A percentile compares a stretch with the other conserved stretches of the same genome.
Evolutionary conservation across 2,888 invertebrate species (phyloP).

Genomic region (Tipula confusa): DNA sequence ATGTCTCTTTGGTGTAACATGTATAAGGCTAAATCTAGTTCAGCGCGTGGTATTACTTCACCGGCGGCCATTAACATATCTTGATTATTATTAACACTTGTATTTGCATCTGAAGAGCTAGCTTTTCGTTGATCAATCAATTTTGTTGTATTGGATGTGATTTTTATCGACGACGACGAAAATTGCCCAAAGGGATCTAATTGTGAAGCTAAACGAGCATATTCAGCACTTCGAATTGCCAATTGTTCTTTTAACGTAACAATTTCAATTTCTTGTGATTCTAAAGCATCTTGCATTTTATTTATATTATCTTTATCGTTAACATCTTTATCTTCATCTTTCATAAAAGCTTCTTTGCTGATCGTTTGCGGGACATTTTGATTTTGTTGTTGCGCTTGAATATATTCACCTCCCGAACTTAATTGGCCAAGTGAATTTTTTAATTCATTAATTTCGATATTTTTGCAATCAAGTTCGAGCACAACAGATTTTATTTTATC

Average conservation of each 20-base stretch:
- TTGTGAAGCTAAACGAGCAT: constrained; percentile 52
- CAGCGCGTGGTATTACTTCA: constrained; percentile 52
- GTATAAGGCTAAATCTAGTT: constrained; percentile 74
- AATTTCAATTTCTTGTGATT: constrained; percentile 68
- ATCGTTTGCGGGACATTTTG: constrained; percentile 47
- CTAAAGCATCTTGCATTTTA: constrained; percentile 55
- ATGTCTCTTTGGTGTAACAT: constrained; percentile 84
- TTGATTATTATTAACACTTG: neutral
- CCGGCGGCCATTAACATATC: too few species aligned
- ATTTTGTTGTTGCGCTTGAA: neutral
- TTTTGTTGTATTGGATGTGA: constrained; percentile 34
- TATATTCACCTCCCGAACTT: constrained; percentile 35
- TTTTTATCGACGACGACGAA: constrained; percentile 35
- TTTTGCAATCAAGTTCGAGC: constrained; percentile 46
- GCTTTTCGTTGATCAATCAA: constrained; percentile 34
- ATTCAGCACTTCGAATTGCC: constrained; percentile 56
- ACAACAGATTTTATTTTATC: constrained; percentile 45
- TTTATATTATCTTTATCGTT: constrained; percentile 37
- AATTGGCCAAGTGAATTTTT: constrained; percentile 42
- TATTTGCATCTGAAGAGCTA: neutral
- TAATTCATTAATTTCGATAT: constrained; percentile 47
- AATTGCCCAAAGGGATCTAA: constrained; percentile 44
- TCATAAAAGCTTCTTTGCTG: constrained; percentile 61
- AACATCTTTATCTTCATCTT: constrained; percentile 41
- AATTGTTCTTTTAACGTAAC: constrained; percentile 67